phyloP scores from a whole-genome alignment of 2,888 invertebrate species.

The Lithodes maja region DNA sequence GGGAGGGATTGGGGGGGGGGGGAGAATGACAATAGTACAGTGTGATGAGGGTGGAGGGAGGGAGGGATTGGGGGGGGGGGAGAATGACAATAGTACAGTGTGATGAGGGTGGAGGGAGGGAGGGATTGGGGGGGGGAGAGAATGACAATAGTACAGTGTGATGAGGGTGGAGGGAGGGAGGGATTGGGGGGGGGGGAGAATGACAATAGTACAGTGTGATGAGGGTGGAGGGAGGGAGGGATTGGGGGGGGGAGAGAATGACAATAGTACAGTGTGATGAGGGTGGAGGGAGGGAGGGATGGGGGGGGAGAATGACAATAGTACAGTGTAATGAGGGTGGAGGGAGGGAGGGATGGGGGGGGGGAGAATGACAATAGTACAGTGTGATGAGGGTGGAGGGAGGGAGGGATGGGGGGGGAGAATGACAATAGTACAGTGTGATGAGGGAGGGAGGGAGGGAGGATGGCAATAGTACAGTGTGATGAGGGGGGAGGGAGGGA shows the following conservation, averaged over 20 bases:
- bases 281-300: not conserved
- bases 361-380: not conserved
- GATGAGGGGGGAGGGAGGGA: no score
- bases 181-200: not conserved
- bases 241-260: not conserved
- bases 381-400: not conserved
- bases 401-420: not conserved
- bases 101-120: not conserved
- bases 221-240: slow-evolving; percentile 25
- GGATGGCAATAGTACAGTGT: no score
- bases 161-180: not conserved
- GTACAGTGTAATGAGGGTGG: not conserved
- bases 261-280: not conserved
- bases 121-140: not conserved
- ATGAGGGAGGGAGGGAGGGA: no score
- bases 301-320: not conserved
- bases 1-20: not conserved
- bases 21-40: not conserved
- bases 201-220: not conserved
- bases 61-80: not conserved
- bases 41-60: not conserved
- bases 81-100: not conserved
- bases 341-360: not conserved
- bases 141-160: not conserved
- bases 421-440: no score